phyloP scores from a whole-genome alignment of 2,888 invertebrate species.

The Holacanthella duospinosa region DNA sequence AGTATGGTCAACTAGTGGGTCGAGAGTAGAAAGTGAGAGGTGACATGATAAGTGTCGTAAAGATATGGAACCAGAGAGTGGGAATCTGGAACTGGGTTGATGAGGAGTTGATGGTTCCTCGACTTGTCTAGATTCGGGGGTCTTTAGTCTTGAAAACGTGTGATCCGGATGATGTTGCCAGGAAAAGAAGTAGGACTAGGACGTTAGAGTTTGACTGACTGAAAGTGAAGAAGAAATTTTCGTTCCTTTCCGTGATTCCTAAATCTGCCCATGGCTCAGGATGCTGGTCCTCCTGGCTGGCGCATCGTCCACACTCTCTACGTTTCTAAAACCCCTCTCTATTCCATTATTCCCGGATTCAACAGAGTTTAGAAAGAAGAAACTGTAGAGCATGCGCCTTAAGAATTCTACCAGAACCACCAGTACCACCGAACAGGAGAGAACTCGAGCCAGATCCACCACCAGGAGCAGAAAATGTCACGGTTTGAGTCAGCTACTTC shows the following conservation, averaged over 20 bases:
- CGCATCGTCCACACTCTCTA: background rate
- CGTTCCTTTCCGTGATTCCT: slow-evolving; percentile 3
- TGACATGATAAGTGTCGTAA: too few relatives aligned
- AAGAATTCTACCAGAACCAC: too few relatives aligned
- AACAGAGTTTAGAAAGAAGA: background rate
- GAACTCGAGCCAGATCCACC: too few relatives aligned
- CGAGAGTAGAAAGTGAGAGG: too few relatives aligned
- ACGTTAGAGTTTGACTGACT: background rate
- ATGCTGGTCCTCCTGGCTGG: background rate
- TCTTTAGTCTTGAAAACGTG: background rate
- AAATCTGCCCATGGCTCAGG: background rate
- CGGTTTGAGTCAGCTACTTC: too few relatives aligned
- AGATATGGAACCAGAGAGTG: too few relatives aligned
- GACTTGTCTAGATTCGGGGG: background rate
- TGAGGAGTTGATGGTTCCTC: too few relatives aligned
- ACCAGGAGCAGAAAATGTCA: too few relatives aligned
- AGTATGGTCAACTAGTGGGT: too few relatives aligned
- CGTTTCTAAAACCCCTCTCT: background rate
- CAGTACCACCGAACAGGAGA: too few relatives aligned
- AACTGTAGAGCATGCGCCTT: background rate
- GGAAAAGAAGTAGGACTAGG: slow-evolving; percentile 5
- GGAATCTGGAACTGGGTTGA: background rate
- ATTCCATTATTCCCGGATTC: background rate
- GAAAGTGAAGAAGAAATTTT: background rate
- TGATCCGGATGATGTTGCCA: background rate